phyloP scores from a whole-genome alignment of 1,140 invertebrate genomes.

The Nasonia vitripennis region DNA sequence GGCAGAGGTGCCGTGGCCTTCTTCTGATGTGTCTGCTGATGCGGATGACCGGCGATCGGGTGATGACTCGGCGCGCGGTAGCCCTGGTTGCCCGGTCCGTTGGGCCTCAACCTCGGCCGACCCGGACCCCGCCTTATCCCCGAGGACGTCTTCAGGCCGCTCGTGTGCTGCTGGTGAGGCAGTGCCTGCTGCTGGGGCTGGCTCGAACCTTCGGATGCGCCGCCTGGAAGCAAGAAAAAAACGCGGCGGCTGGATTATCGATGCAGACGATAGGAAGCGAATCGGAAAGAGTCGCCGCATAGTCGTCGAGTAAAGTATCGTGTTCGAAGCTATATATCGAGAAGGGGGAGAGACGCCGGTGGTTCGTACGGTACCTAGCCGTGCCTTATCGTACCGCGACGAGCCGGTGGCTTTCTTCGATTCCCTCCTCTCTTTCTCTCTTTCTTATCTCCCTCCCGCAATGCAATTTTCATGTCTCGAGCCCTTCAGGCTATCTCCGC shows the following conservation, averaged over 20 bases:
- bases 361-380: slow-evolving; percentile 39
- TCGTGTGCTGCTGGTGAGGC: slow-evolving; percentile 18
- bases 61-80: slow-evolving; percentile 74
- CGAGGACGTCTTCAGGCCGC: slow-evolving; percentile 65
- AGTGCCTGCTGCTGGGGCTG: not conserved
- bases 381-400: slow-evolving; percentile 47
- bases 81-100: slow-evolving; percentile 79
- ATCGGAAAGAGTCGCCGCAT: not conserved
- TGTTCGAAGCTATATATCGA: slow-evolving; percentile 34
- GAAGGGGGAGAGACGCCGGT: slow-evolving; percentile 25
- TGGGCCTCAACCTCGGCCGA: slow-evolving; percentile 81
- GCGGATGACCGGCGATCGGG: slow-evolving; percentile 22
- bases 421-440: slow-evolving; percentile 29
- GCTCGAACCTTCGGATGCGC: not conserved
- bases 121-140: slow-evolving; percentile 84
- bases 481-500: slow-evolving; percentile 9
- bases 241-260: not conserved
- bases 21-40: not conserved
- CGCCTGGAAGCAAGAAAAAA: not conserved
- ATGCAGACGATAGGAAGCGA: not conserved
- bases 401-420: slow-evolving; percentile 41
- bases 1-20: slow-evolving; percentile 57
- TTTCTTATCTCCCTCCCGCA: slow-evolving; percentile 29
- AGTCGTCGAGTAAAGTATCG: slow-evolving; percentile 45
- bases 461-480: slow-evolving; percentile 51